These are phyloP conservation scores for Nephila pilipes DNA, from an alignment of 1,140 invertebrate species.

Conservation along the genomic window DNA sequence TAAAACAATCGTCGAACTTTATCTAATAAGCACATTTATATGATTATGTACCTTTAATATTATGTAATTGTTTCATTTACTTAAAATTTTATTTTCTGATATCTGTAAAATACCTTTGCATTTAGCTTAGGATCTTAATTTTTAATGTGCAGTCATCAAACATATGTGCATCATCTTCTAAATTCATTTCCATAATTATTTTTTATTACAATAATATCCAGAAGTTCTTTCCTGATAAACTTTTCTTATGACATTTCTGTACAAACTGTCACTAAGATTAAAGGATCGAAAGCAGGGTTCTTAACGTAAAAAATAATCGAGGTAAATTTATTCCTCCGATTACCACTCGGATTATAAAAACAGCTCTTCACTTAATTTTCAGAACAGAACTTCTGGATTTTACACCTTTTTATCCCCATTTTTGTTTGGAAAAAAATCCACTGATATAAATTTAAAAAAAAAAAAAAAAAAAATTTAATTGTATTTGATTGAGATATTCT, in stretches of 20 bases:
- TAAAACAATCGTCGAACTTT: not conserved
- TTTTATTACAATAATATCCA: not conserved
- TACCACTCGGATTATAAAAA: not conserved
- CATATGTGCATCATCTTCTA: not conserved
- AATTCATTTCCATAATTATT: not conserved
- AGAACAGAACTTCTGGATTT: not conserved
- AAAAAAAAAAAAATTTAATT: no score
- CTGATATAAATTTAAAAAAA: not conserved
- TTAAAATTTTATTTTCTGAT: not conserved
- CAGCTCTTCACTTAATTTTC: not conserved
- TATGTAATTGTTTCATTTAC: not conserved
- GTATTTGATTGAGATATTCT: not conserved
- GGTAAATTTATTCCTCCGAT: not conserved
- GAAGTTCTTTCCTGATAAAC: not conserved
- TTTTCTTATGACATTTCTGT: not conserved
- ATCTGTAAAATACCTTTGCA: not conserved
- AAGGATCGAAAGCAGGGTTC: not conserved
- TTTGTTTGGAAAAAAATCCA: not conserved
- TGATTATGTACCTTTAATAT: not conserved
- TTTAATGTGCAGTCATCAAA: not conserved
- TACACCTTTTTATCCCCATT: not conserved
- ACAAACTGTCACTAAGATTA: not conserved
- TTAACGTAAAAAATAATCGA: not conserved
- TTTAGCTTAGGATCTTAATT: conserved; percentile 2
- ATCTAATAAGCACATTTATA: not conserved